Percentiles rank a stretch among this genome's conserved stretches.
Evolutionary conservation across 2,888 invertebrate species (phyloP).

Genomic region (Aphrophora alni): DNA sequence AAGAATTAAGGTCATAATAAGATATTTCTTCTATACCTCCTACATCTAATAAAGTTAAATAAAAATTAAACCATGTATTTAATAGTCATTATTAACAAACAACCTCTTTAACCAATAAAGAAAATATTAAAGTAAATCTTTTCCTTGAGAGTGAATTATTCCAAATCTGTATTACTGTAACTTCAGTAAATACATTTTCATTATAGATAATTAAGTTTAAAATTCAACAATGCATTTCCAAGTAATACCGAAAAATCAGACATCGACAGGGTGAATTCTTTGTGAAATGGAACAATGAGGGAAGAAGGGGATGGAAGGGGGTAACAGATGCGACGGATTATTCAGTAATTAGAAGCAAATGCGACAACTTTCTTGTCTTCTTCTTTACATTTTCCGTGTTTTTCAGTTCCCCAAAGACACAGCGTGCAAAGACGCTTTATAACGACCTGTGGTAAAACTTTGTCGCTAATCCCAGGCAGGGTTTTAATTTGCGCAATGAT

Average conservation of each 20-base stretch:
- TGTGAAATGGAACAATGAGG: background rate
- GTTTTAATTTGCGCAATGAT: background rate
- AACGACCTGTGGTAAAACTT: background rate
- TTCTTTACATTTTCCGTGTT: constrained; percentile 5
- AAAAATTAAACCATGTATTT: too few species aligned
- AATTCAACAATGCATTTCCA: background rate
- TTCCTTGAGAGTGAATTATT: too few species aligned
- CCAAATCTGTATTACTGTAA: too few species aligned
- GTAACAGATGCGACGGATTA: background rate
- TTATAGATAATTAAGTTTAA: background rate
- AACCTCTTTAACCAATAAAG: too few species aligned
- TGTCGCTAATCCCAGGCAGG: too few species aligned
- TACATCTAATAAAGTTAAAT: too few species aligned
- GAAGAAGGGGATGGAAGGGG: background rate
- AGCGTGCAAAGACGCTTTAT: background rate
- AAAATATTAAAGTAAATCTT: too few species aligned
- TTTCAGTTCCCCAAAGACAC: background rate
- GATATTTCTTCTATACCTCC: too few species aligned
- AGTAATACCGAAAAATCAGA: background rate
- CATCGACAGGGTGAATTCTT: background rate
- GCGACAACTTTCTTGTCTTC: background rate
- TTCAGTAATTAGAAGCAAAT: background rate
- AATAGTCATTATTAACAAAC: too few species aligned
- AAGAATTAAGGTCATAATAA: too few species aligned
- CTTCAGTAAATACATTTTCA: background rate